Evolutionary conservation across 2,797 vertebrate genomes (phyloP).

Genomic region (Gambelia wislizenii): DNA sequence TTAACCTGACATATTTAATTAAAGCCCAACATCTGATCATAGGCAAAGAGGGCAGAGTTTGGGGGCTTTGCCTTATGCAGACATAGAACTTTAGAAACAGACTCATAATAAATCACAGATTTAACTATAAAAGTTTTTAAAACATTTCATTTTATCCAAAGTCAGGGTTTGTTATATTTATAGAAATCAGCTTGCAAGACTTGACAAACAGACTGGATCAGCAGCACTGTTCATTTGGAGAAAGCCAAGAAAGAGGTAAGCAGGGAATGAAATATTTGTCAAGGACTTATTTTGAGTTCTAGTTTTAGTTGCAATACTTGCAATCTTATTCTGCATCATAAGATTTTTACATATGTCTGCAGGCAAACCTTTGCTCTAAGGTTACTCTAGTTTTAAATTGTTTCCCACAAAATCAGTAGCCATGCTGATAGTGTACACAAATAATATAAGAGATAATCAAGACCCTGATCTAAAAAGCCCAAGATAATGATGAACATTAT

Average conservation of each 20-base stretch:
- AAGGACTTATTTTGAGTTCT: neutral
- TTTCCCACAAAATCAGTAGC: neutral
- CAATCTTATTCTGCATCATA: neutral
- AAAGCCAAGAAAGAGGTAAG: neutral
- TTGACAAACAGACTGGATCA: neutral
- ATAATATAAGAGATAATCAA: slow-evolving; percentile 1
- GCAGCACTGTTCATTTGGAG: neutral
- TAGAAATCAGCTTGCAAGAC: neutral
- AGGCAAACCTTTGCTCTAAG: neutral
- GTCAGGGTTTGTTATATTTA: neutral
- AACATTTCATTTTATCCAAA: neutral
- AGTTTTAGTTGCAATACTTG: neutral
- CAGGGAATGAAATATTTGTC: neutral
- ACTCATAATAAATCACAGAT: neutral
- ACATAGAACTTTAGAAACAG: neutral
- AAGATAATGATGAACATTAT: slow-evolving; percentile 1
- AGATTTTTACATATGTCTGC: neutral
- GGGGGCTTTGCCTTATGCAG: neutral
- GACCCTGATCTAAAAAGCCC: neutral
- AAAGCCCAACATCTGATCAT: neutral
- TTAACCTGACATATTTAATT: neutral
- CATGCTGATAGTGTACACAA: neutral
- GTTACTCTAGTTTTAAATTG: accelerated
- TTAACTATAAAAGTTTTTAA: neutral
- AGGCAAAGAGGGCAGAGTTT: neutral